Conservation (phyloP, 2,113 vertebrate genomes). For the Catagonus wagneri region DNA sequence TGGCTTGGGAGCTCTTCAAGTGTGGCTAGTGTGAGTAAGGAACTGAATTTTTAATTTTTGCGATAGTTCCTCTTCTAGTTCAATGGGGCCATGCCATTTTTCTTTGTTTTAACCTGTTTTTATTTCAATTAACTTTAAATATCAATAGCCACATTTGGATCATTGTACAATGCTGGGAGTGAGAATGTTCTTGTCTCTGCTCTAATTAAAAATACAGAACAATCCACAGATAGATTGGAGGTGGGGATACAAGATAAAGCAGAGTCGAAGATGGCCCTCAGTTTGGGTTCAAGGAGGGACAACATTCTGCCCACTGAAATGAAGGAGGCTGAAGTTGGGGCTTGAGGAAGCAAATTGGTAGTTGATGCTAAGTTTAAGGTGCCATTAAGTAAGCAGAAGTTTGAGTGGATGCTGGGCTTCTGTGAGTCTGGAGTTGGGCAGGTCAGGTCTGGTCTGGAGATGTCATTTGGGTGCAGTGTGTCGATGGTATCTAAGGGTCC, state of each 20-base stretch:
- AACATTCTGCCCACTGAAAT: background rate
- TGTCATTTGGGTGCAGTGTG: background rate
- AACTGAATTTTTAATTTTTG: background rate
- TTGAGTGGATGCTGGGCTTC: background rate
- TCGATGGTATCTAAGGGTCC: background rate
- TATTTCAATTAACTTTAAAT: background rate
- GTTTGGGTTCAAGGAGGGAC: background rate
- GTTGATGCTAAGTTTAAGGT: background rate
- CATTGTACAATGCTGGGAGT: background rate
- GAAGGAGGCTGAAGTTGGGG: background rate
- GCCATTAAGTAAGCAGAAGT: background rate
- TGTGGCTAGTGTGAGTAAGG: background rate
- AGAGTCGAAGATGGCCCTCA: background rate
- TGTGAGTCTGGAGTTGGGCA: background rate
- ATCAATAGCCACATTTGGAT: background rate
- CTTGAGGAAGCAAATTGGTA: fast-evolving
- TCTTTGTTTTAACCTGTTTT: background rate
- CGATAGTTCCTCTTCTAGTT: background rate
- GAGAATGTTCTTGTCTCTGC: background rate
- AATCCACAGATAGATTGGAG: background rate
- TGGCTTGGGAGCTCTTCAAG: background rate
- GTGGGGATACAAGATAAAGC: background rate
- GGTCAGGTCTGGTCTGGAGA: background rate
- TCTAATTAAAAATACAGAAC: background rate
- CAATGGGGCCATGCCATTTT: background rate